Evolutionary conservation across 2,797 vertebrate genomes (phyloP), one percentile per base, ranked within the genome.

Genomic region (Mormyrus hasselquistii): DNA sequence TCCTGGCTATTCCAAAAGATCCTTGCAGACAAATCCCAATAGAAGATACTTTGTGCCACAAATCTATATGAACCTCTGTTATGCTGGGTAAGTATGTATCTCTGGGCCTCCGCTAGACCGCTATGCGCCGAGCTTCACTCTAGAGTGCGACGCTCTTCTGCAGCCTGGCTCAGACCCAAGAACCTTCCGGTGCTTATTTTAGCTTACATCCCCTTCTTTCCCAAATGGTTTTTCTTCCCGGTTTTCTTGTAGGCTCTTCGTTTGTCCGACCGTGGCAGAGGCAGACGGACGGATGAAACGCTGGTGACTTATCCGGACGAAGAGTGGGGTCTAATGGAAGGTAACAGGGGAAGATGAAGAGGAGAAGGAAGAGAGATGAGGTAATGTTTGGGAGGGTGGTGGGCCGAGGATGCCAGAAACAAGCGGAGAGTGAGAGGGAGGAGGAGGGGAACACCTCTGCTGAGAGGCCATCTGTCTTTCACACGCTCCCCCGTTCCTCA

Each of bases 401-500:
- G 91, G 93, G 93, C 92, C 94, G 93, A 92, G 95, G 94, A 94
- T 91, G 90, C 91, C 93, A 92, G 94, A 94, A 94, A 85, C 95
- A 84, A 89, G 89, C 83, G 95, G 86, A 91, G 91, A 44, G 90
- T 92, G 93, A 94, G 69, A 95, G 85, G 91, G 91, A 93, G 93
- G 94, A 93, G 93, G 92, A 93, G 90, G 92, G 94, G 94, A 95
- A 96, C 95, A 95, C 94, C 94, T 95, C 96, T 94, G 93, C 96
- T 96, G 96, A 94, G 96, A 95, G 94, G 94, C 96, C 96, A 96
- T 96, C 96, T 96, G 96, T 95, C 95, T 94, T 93, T 92, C 93
- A 94, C 94, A 95, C 91, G 22, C 90, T 91, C 84, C 90, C 92
- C 88, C 93, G 90, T 91, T 92, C 89, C 90, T 90, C 89, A 90